Evolutionary conservation across 2,797 vertebrate genomes (phyloP).

Genomic region (Clarias fuscus): DNA sequence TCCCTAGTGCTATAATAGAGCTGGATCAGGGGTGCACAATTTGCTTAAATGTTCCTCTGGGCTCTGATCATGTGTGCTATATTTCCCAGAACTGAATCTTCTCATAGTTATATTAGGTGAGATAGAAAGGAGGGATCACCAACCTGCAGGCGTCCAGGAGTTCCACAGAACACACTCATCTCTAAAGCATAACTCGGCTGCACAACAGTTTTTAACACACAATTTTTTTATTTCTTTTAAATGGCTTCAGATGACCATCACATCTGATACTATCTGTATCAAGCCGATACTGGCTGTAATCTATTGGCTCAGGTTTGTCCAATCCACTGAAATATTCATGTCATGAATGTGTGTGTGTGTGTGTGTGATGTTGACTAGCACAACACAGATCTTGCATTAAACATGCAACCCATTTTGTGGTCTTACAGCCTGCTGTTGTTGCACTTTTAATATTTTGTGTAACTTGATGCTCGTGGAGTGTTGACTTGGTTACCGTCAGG

Average conservation of each 20-base stretch:
- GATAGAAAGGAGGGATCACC: not conserved
- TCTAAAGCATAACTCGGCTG: no score
- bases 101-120: not conserved
- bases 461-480: not conserved
- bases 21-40: not conserved
- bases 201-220: not conserved
- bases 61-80: not conserved
- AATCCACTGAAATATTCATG: constrained; percentile 15
- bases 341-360: not conserved
- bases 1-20: not conserved
- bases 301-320: not conserved
- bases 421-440: not conserved
- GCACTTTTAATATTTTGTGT: not conserved
- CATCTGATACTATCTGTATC: not conserved
- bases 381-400: not conserved
- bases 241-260: not conserved
- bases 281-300: not conserved
- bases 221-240: not conserved
- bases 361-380: not conserved
- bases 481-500: not conserved
- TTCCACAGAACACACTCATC: not conserved
- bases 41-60: constrained; percentile 13
- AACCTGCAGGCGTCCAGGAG: not conserved
- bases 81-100: not conserved
- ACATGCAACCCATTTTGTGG: not conserved